Base-by-base conservation (phyloP, 2,797 vertebrate species). In the Fundulus diaphanus region DNA sequence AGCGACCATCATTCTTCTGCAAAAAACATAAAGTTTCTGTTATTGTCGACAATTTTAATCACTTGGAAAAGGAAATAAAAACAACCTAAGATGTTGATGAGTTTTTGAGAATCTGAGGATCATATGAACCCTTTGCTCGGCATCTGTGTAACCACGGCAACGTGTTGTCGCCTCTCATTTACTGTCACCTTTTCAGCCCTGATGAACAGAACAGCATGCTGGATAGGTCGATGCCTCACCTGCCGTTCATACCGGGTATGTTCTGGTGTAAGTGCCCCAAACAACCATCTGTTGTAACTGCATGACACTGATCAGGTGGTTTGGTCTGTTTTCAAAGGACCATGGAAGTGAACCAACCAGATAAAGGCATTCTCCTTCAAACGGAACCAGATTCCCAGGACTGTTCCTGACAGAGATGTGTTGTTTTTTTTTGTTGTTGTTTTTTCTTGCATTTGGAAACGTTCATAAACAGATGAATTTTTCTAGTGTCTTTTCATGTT, bases 1-100 rank as follows among this genome's bases (percentile, higher is more conserved):
- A 99, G 72, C 97, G 96, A 13, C 98, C 98, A 27, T 99, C 98
- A 0, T 99, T 99, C 93, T 99, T 99, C 98, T 99, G 91, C 63
- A 85, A 67, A 0, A 2, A 15, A 11, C 18, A 29, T 46, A 27
- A 65, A 72, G 68, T 11, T 35, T 9, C 8, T 31, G 33, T 31
- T 22, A 35, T 63, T 63, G 33, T 37, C 12, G 33, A 24, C 24
- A 13, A 3, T 63, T 63, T 37, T 5, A 22, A 11, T 37, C 31
- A 63, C 33, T 63, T 24, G 18, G 12, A 63, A 35, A 63, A 24
- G 31, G 11, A 63, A 63, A 63, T 12, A 22, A 63, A 51, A 35
- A 33, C 7, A 15, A 9, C 57, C 5, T 7, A 15, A 31, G 54
- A 5, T 31, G 13, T 31, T 57, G 29, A 18, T 33, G 56, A 20